Base-by-base conservation (phyloP, 2,888 invertebrate genomes). In the Quadroppia sp. region DNA sequence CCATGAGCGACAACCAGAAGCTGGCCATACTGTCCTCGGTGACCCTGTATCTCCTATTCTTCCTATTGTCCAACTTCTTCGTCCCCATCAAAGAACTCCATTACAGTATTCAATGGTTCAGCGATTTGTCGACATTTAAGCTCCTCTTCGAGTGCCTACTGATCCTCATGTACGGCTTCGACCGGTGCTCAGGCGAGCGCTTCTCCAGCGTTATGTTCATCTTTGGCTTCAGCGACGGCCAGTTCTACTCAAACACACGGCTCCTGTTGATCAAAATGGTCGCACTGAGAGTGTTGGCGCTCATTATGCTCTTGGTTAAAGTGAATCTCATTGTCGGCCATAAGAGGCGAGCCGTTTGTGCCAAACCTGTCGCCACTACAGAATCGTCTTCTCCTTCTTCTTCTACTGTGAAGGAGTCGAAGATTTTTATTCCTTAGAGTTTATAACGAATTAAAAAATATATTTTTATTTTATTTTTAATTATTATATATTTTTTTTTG, bases 111-210 rank as follows among this genome's bases (percentile, higher is more conserved):
- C 61, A 67, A n/a, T 59, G 56, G 59, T 50, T 72, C 7, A 67
- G 48, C 25, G 36, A 42, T 23, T 40, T 72, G 3, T 50, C 53
- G 13, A 53, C 67, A n/a, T 42, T 67, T 32, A 59, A 61, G 23
- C 25, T 36, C 9, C 6, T 72, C 7, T 56, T 9, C 13, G 72
- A 72, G 36, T 59, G 40, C n/a, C 25, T 59, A 13, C n/a, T 72
- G 1, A 45, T 72, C 4, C 28, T 72, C 28, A 45, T 61, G 20
- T 72, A 72, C 50, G 72, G 72, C 11, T 72, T 72, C 25, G 40
- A 61, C 28, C 45, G 72, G 1, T 72, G 72, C 20, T 59, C 59
- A 11, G 56, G 59, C n/a, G 36, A 40, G 61, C 32, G 64, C 15
- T 61, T 72, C 25, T 48, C 42, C 7, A 25, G 25, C 17, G 28